These are phyloP conservation scores for Tolypeutes matacus DNA, from an alignment of 2,797 vertebrate genomes.

Conservation along the genomic window DNA sequence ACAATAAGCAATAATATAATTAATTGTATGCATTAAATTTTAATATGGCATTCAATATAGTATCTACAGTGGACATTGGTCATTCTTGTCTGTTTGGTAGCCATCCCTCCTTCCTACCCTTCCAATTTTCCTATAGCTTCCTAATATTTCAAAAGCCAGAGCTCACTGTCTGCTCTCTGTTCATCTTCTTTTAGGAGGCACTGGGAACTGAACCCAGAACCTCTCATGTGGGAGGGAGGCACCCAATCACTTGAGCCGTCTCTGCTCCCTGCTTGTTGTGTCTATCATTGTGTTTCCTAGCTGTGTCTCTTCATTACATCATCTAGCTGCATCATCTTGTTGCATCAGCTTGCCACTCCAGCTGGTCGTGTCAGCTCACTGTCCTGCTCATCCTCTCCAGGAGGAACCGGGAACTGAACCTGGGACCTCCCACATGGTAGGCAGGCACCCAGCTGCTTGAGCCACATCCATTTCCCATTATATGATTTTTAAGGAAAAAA, in stretches of 20 bases:
- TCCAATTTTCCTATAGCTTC: not conserved
- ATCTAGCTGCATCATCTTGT: no score
- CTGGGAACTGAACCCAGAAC: not conserved
- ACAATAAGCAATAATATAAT: conserved; percentile 33
- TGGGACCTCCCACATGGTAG: not conserved
- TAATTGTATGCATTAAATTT: not conserved
- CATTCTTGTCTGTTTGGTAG: conserved; percentile 3
- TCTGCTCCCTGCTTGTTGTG: not conserved
- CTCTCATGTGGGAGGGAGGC: not conserved
- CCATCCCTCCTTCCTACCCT: not conserved
- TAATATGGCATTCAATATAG: conserved; percentile 46
- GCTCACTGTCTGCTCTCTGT: no score
- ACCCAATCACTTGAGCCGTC: not conserved
- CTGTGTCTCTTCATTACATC: no score
- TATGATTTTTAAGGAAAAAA: conserved; percentile 1
- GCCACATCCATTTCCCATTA: not conserved
- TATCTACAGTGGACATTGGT: not conserved
- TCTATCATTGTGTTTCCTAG: no score
- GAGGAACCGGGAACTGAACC: not conserved
- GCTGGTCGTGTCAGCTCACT: no score
- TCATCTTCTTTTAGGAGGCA: no score
- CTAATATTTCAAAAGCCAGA: not conserved
- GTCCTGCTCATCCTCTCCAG: no score
- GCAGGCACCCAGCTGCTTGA: not conserved
- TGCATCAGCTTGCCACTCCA: no score